Evolutionary conservation across 2,113 vertebrate species (phyloP).

Genomic region (Xyliphius kryptos): DNA sequence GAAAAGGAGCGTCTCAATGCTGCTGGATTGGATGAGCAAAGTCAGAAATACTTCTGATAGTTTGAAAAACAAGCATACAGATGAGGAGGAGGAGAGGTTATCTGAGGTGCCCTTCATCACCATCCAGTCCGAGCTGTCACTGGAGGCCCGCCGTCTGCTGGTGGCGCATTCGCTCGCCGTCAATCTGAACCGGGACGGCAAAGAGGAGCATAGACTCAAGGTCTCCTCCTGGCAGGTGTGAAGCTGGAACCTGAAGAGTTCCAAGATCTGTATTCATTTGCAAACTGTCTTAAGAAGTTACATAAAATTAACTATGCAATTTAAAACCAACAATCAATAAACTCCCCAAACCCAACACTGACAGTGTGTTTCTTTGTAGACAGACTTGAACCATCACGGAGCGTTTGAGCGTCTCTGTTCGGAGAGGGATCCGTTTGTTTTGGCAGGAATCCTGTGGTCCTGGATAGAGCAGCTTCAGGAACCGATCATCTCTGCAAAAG

Average conservation of each 20-base stretch:
- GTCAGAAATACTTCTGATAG: constrained; percentile 38
- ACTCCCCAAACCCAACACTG: not conserved
- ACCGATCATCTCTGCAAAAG: constrained; percentile 72
- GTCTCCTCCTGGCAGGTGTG: constrained; percentile 85
- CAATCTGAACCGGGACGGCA: constrained; percentile 71
- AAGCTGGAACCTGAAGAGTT: not conserved
- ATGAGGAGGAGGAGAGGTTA: constrained; percentile 34
- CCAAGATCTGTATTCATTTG: too few relatives aligned
- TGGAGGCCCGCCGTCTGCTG: constrained; percentile 73
- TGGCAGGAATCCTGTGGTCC: constrained; percentile 90
- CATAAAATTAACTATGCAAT: too few relatives aligned
- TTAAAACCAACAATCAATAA: too few relatives aligned
- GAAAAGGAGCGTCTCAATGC: constrained; percentile 24
- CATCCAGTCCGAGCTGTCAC: constrained; percentile 72
- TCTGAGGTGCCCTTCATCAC: constrained; percentile 69
- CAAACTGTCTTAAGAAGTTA: too few relatives aligned
- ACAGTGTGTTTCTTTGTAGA: constrained; percentile 57
- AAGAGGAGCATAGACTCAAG: constrained; percentile 67
- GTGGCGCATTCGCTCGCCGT: constrained; percentile 84
- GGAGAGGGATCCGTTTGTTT: constrained; percentile 84
- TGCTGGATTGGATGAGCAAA: constrained; percentile 45
- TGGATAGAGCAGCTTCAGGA: constrained; percentile 95
- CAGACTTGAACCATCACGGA: constrained; percentile 82
- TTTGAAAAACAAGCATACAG: not conserved
- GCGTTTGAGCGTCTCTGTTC: constrained; percentile 86